Percentiles rank a stretch among this genome's conserved stretches.
Conservation (phyloP, 2,113 vertebrate genomes). For the Chaenocephalus aceratus region DNA sequence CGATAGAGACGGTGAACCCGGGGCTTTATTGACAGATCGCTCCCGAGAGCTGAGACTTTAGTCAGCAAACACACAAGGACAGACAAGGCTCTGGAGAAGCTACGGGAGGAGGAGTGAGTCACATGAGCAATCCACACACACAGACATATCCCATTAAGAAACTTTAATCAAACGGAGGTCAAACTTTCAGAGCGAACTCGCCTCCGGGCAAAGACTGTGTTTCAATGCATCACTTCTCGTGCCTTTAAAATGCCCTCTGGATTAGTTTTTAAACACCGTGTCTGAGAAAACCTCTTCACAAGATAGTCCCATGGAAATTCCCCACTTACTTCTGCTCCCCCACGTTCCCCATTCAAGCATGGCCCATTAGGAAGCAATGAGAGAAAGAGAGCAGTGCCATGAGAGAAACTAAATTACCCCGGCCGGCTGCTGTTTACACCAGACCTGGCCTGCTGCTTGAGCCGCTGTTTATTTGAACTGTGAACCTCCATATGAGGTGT, state of each 20-base stretch:
- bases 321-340: conserved; percentile 42
- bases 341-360: conserved; percentile 48
- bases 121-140: conserved; percentile 33
- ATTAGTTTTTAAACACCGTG: conserved; percentile 33
- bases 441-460: conserved; percentile 47
- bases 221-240: conserved; percentile 25
- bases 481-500: conserved; percentile 71
- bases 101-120: conserved; percentile 46
- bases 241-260: conserved; percentile 15
- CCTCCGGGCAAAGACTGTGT: conserved; percentile 36
- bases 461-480: conserved; percentile 84
- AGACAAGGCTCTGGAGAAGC: conserved; percentile 27
- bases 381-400: conserved; percentile 61
- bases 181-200: conserved; percentile 30
- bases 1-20: conserved; percentile 17
- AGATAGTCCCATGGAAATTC: conserved; percentile 16
- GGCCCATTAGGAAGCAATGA: conserved; percentile 68
- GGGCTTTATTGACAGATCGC: conserved; percentile 51
- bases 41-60: conserved; percentile 30
- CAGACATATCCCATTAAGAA: conserved; percentile 49
- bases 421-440: conserved; percentile 64
- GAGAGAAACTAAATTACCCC: conserved; percentile 65
- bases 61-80: conserved; percentile 42
- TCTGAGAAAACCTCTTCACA: conserved; percentile 21
- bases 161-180: conserved; percentile 43